Percentiles rank a stretch among this genome's conserved stretches.
Evolutionary conservation across 1,140 invertebrate species (phyloP).

Genomic region (Drosophila pectinifera): DNA sequence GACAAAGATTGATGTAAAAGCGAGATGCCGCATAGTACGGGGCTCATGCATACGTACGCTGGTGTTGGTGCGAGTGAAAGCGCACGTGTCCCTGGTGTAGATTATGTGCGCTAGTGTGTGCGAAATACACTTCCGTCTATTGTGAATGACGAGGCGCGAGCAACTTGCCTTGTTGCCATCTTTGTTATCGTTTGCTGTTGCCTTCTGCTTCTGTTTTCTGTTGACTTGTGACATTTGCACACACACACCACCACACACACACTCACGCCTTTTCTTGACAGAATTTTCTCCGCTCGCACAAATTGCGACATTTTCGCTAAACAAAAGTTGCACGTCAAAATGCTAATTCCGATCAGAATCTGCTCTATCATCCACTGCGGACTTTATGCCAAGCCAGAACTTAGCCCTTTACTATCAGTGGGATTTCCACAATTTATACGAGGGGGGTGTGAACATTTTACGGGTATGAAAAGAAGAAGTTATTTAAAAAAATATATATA

Average conservation of each 20-base stretch:
- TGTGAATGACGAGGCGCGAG: constrained; percentile 64
- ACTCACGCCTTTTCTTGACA: constrained; percentile 38
- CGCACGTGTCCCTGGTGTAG: constrained; percentile 66
- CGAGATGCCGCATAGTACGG: constrained; percentile 62
- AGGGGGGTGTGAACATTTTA: neutral
- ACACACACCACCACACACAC: constrained; percentile 12
- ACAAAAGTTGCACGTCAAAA: constrained; percentile 37
- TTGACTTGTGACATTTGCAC: constrained; percentile 77
- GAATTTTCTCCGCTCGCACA: constrained; percentile 37
- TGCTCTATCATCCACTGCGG: constrained; percentile 47
- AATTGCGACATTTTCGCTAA: constrained; percentile 58
- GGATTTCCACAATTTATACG: neutral
- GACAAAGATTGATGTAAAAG: constrained; percentile 82
- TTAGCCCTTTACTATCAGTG: constrained; percentile 2
- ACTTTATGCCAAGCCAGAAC: constrained; percentile 16
- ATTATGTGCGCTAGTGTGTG: constrained; percentile 38
- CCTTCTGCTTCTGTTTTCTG: constrained; percentile 34
- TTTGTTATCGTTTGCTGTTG: constrained; percentile 68
- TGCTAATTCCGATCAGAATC: constrained; percentile 57
- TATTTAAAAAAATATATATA: neutral
- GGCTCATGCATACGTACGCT: constrained; percentile 13
- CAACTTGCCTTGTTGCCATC: constrained; percentile 52
- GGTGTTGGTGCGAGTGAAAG: constrained; percentile 64
- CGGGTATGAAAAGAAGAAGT: no score
- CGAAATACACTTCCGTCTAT: constrained; percentile 78